Percentiles rank a stretch among this genome's conserved stretches.
These are phyloP conservation scores for Drosophila rellima DNA, from an alignment of 2,888 invertebrate genomes.

Conservation along the genomic window DNA sequence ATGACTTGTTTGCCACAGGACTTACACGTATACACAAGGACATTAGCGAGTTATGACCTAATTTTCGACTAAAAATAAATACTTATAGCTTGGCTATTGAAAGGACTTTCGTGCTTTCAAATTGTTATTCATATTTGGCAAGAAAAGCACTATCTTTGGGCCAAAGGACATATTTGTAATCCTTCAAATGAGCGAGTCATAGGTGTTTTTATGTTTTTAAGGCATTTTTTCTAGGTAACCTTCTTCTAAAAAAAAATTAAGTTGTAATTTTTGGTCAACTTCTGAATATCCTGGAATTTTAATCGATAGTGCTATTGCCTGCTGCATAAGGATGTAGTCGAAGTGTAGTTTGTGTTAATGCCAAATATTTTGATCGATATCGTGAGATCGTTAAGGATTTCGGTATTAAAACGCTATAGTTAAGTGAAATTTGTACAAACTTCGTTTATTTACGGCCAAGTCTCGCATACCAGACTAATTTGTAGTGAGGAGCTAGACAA, in stretches of 20 bases:
- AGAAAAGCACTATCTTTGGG: neutral
- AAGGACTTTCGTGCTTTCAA: neutral
- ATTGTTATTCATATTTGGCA: neutral
- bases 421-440: constrained; percentile 17
- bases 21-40: neutral
- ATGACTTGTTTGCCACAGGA: neutral
- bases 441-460: constrained; percentile 23
- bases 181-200: neutral
- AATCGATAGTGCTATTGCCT: neutral
- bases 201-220: neutral
- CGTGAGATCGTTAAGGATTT: no score
- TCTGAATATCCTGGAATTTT: neutral
- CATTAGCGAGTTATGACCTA: neutral
- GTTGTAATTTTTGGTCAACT: neutral
- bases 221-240: no score
- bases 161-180: neutral
- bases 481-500: constrained; percentile 19
- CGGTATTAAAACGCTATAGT: neutral
- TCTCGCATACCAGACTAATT: constrained; percentile 11
- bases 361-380: no score
- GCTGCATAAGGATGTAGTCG: neutral
- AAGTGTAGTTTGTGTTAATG: neutral
- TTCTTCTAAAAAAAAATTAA: no score
- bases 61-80: neutral
- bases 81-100: neutral